Evolutionary conservation across 2,113 vertebrate genomes (phyloP).

Genomic region (Lophura nycthemera): DNA sequence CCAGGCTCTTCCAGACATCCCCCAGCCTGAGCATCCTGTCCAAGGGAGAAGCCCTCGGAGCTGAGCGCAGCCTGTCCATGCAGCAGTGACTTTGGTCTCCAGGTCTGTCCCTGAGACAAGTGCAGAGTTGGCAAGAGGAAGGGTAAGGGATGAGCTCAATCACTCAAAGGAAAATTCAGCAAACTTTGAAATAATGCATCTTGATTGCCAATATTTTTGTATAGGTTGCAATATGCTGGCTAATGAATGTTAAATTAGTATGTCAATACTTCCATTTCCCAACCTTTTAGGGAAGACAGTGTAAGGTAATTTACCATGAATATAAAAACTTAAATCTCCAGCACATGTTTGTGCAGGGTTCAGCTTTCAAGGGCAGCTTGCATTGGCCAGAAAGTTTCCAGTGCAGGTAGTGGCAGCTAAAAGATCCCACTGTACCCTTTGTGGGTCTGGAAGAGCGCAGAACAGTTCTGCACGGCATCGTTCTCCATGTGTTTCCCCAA

Average conservation of each 20-base stretch:
- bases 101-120: background rate
- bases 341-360: background rate
- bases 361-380: background rate
- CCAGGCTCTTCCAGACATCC: background rate
- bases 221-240: background rate
- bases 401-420: background rate
- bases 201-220: background rate
- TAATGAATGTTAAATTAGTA: slow-evolving; percentile 21
- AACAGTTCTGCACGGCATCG: background rate
- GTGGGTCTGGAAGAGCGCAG: background rate
- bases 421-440: background rate
- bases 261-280: slow-evolving; percentile 22
- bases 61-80: accelerated
- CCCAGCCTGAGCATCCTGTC: background rate
- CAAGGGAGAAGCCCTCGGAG: background rate
- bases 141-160: background rate
- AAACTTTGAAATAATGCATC: slow-evolving; percentile 7
- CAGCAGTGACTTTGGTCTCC: background rate
- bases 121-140: background rate
- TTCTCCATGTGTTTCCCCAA: background rate
- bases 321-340: background rate
- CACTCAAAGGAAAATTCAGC: slow-evolving; percentile 29
- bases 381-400: background rate
- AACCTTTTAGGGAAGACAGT: background rate
- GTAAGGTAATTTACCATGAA: background rate